phyloP scores from a whole-genome alignment of 2,797 vertebrate species.

The Melanogrammus aeglefinus region DNA sequence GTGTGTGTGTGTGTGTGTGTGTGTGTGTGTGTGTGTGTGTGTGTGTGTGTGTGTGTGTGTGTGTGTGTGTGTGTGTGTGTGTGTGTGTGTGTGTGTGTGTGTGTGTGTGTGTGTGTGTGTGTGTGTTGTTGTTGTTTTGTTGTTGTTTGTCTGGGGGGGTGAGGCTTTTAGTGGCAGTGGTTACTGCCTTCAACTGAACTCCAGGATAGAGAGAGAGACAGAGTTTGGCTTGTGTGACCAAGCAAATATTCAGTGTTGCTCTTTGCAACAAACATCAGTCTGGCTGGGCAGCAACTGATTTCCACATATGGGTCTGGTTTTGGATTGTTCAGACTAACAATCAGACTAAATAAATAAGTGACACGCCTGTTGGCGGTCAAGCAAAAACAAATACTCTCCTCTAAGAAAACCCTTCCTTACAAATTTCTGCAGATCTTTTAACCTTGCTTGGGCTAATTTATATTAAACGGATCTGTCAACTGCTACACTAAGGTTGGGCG shows the following conservation, averaged over 20 bases:
- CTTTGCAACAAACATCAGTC: background rate
- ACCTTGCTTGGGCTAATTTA: background rate
- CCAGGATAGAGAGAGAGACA: background rate
- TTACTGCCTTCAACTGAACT: too few species aligned
- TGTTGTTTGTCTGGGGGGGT: background rate
- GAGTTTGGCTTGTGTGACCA: background rate
- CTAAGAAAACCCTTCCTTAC: too few species aligned
- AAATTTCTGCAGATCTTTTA: too few species aligned
- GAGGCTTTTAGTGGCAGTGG: too few species aligned
- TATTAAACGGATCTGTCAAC: background rate
- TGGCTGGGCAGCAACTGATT: background rate
- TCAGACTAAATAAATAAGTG: too few species aligned
- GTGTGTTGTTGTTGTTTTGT: background rate
- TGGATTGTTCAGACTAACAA: too few species aligned
- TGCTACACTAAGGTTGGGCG: background rate
- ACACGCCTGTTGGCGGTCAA: too few species aligned
- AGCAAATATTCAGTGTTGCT: background rate
- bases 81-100: background rate
- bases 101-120: background rate
- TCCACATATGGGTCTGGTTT: background rate
- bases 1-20: background rate
- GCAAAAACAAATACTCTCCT: too few species aligned
- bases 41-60: slow-evolving; percentile 1
- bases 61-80: background rate
- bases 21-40: background rate